These are phyloP conservation scores for Linyphia triangularis DNA, from an alignment of 2,888 invertebrate genomes.

Conservation along the genomic window DNA sequence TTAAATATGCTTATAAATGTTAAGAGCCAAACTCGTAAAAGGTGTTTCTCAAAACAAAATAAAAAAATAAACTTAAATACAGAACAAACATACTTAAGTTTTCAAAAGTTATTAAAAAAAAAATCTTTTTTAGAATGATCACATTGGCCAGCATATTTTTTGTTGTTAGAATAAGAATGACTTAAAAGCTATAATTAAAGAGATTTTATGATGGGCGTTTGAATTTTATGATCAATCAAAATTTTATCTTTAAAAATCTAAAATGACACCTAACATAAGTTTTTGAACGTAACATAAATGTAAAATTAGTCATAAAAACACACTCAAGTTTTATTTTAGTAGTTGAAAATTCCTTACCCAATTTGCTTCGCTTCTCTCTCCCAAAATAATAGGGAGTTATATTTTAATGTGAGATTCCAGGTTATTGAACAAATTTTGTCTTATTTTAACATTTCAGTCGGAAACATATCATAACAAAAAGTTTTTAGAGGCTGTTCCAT, in stretches of 20 bases:
- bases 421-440: no score
- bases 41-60: neutral
- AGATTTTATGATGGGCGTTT: neutral
- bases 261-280: neutral
- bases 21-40: neutral
- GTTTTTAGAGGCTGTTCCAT: no score
- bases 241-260: neutral
- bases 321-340: neutral
- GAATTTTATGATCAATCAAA: neutral
- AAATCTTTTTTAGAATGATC: neutral
- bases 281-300: neutral
- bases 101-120: neutral
- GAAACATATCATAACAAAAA: no score
- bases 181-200: neutral
- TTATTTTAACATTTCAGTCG: no score
- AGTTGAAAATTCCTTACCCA: no score
- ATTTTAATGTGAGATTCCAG: no score
- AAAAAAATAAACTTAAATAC: neutral
- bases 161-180: neutral
- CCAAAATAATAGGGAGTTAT: no score
- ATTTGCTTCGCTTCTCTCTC: no score
- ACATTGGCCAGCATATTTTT: no score
- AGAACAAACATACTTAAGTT: neutral
- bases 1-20: conserved; percentile 25
- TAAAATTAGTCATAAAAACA: neutral